Percentiles rank a stretch among this genome's conserved stretches.
phyloP scores from a whole-genome alignment of 2,113 vertebrate genomes.

The Ciconia boyciana region DNA sequence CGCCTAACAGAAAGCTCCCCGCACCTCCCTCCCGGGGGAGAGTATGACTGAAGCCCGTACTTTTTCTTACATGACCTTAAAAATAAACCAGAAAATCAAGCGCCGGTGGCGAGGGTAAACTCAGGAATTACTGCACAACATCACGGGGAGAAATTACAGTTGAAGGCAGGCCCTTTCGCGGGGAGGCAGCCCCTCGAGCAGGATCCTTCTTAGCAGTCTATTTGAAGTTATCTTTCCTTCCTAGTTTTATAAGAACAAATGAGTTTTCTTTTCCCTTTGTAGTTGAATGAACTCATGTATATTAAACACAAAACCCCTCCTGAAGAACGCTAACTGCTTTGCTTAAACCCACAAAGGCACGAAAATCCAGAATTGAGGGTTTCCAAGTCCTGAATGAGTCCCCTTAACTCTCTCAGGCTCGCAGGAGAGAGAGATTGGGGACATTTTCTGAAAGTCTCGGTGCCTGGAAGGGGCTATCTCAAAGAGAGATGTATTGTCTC shows the following conservation, averaged over 20 bases:
- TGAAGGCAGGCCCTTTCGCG: neutral
- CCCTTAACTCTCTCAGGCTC: constrained; percentile 38
- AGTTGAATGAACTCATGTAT: constrained; percentile 52
- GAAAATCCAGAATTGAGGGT: constrained; percentile 33
- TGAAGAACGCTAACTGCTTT: constrained; percentile 33
- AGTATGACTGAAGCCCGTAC: neutral
- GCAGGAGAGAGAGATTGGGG: neutral
- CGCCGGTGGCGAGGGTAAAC: neutral
- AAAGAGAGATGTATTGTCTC: neutral
- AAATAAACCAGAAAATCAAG: constrained; percentile 23
- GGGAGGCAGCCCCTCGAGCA: neutral
- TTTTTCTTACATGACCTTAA: constrained; percentile 8
- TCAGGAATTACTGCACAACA: neutral
- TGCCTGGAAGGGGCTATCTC: constrained; percentile 19
- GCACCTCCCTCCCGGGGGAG: neutral
- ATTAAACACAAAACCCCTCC: constrained; percentile 54
- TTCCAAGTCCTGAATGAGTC: constrained; percentile 44
- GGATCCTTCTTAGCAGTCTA: neutral
- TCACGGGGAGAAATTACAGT: neutral
- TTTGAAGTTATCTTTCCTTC: constrained; percentile 44
- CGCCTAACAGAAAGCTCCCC: neutral
- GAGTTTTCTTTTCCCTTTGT: constrained; percentile 47
- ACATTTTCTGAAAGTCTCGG: neutral
- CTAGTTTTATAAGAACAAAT: constrained; percentile 40
- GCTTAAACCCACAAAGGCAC: constrained; percentile 38